Percentiles rank a stretch among this genome's conserved stretches.
phyloP scores from a whole-genome alignment of 2,888 invertebrate species.

The Amiota minor region DNA sequence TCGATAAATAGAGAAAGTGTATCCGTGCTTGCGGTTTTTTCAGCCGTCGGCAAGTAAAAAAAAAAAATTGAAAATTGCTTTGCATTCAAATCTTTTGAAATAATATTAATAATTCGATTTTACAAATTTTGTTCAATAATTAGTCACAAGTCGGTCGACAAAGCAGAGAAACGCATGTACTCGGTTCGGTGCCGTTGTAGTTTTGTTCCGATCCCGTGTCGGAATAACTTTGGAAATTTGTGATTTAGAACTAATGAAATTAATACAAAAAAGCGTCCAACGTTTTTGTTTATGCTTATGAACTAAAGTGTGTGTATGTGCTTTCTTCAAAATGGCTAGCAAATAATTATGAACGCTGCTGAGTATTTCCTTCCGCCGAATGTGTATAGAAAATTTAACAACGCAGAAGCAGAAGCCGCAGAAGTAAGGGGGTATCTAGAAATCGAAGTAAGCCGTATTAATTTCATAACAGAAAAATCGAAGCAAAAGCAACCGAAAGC shows the following conservation, averaged over 20 bases:
- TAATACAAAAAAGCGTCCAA: background rate
- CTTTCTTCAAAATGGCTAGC: conserved; percentile 51
- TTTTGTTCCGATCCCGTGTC: background rate
- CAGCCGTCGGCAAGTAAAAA: too few species aligned
- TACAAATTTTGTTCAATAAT: too few species aligned
- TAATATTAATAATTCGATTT: too few species aligned
- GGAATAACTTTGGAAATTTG: background rate
- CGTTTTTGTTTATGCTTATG: conserved; percentile 7
- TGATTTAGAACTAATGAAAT: conserved; percentile 8
- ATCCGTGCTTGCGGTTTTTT: too few species aligned
- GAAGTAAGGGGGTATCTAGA: conserved; percentile 46
- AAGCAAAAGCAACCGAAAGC: conserved; percentile 52
- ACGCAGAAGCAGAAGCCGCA: conserved; percentile 26
- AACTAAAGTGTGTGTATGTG: conserved; percentile 37
- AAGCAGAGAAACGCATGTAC: too few species aligned
- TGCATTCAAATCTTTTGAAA: too few species aligned
- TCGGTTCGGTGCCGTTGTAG: too few species aligned
- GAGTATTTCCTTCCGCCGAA: conserved; percentile 52
- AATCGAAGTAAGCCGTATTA: conserved; percentile 59
- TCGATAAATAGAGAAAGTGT: too few species aligned
- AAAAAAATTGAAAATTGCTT: too few species aligned
- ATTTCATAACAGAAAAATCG: conserved; percentile 61
- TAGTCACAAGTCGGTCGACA: too few species aligned
- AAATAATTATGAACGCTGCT: conserved; percentile 52
- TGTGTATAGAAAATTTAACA: conserved; percentile 42